These are phyloP conservation scores for Linnaemya tessellans DNA, from an alignment of 2,888 invertebrate genomes.

Conservation along the genomic window DNA sequence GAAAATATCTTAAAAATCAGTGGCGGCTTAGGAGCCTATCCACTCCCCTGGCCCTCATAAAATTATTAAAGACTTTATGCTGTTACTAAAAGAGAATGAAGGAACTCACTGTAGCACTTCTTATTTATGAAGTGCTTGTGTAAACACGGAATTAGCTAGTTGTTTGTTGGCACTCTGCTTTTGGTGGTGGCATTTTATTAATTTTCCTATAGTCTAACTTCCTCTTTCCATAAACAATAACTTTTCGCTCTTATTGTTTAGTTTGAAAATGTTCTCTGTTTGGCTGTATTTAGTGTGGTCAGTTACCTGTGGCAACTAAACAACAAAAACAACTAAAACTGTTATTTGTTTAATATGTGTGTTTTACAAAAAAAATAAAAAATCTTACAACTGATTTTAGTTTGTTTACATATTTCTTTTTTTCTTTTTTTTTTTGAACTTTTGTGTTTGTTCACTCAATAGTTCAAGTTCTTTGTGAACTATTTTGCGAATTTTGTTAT, in stretches of 20 bases:
- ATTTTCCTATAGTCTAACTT: constrained; percentile 57
- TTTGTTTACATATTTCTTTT: constrained; percentile 72
- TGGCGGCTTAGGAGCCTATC: no score
- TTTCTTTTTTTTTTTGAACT: constrained; percentile 15
- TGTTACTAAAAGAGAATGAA: no score
- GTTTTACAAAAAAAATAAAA: constrained; percentile 42
- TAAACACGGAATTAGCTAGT: constrained; percentile 18
- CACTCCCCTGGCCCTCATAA: no score
- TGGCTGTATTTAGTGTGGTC: constrained; percentile 79
- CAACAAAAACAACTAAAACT: constrained; percentile 33
- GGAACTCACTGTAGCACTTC: no score
- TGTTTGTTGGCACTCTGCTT: constrained; percentile 61
- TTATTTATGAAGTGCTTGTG: background rate
- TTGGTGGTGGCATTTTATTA: constrained; percentile 56
- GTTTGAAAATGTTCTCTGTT: constrained; percentile 78
- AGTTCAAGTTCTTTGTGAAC: constrained; percentile 59
- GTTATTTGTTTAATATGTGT: constrained; percentile 64
- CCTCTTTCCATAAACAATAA: constrained; percentile 63
- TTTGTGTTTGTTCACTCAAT: constrained; percentile 55
- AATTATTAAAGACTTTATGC: no score
- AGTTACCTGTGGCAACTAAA: constrained; percentile 82
- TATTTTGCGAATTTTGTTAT: constrained; percentile 47
- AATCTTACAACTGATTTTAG: constrained; percentile 74
- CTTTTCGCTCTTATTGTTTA: constrained; percentile 71
- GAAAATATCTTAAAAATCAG: no score